These are phyloP conservation scores for Brenthis daphne DNA, from an alignment of 2,888 invertebrate genomes.

Conservation along the genomic window DNA sequence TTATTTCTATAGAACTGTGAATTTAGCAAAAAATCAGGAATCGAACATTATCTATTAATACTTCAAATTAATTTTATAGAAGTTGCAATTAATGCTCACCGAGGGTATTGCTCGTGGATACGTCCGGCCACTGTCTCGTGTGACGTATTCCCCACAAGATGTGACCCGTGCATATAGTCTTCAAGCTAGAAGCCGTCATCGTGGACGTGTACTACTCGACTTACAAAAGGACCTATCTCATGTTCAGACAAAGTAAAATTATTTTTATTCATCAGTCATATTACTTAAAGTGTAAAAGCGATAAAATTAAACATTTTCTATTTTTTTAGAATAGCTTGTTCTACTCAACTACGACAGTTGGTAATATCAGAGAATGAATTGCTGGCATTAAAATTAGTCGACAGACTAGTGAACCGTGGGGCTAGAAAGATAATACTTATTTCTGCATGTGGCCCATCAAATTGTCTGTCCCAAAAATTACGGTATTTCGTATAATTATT, in stretches of 20 bases:
- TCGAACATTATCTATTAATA: too few relatives aligned
- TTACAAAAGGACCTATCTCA: constrained; percentile 38
- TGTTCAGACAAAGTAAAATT: constrained; percentile 41
- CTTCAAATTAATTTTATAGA: constrained; percentile 34
- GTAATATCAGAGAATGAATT: constrained; percentile 50
- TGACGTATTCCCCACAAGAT: constrained; percentile 48
- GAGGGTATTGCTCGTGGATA: constrained; percentile 58
- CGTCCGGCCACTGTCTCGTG: constrained; percentile 59
- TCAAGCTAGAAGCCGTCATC: constrained; percentile 52
- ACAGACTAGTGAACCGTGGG: constrained; percentile 51
- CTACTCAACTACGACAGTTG: constrained; percentile 46
- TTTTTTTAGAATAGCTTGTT: constrained; percentile 45
- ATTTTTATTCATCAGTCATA: neutral
- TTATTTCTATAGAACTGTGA: too few relatives aligned
- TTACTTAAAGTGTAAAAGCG: neutral
- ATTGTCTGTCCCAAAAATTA: constrained; percentile 21
- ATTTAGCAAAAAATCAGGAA: too few relatives aligned
- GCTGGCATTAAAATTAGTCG: constrained; percentile 49
- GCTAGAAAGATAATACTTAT: constrained; percentile 51
- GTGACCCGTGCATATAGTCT: constrained; percentile 56
- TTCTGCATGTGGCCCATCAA: constrained; percentile 30
- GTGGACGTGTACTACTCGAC: constrained; percentile 56
- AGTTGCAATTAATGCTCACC: constrained; percentile 48
- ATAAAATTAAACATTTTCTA: neutral
- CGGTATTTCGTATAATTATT: constrained; percentile 23